Percentiles rank a stretch among this genome's conserved stretches.
Conservation (phyloP, 2,113 vertebrate genomes). For the Climacteris rufus region DNA sequence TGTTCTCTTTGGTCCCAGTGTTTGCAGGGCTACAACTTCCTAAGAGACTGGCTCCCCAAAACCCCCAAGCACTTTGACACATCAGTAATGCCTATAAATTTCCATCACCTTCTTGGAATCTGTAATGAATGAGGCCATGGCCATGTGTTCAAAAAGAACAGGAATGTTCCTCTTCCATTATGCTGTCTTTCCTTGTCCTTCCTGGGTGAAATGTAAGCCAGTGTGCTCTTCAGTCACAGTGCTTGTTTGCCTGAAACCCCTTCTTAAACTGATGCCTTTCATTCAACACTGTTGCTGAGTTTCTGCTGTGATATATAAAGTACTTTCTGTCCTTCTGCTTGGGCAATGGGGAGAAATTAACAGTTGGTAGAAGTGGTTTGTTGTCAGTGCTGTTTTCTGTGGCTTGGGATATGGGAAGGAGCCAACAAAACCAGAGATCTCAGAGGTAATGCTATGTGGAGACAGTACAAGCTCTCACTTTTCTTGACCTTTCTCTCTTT, state of each 20-base stretch:
- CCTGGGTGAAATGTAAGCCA: neutral
- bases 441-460: neutral
- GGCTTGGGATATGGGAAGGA: neutral
- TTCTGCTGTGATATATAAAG: neutral
- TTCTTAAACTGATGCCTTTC: neutral
- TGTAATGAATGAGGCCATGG: neutral
- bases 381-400: neutral
- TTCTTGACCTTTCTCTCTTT: neutral
- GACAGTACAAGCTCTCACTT: neutral
- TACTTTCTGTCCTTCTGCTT: neutral
- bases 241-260: neutral
- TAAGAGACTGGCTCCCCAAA: neutral
- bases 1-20: neutral
- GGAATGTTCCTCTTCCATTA: neutral
- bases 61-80: neutral
- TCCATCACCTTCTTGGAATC: neutral
- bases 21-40: neutral
- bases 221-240: fast-evolving
- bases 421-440: neutral
- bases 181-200: neutral
- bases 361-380: neutral
- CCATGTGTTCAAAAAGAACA: neutral
- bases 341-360: neutral
- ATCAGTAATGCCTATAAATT: neutral
- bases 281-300: neutral